phyloP scores from a whole-genome alignment of 2,888 invertebrate species.

The Clivina fossor region DNA sequence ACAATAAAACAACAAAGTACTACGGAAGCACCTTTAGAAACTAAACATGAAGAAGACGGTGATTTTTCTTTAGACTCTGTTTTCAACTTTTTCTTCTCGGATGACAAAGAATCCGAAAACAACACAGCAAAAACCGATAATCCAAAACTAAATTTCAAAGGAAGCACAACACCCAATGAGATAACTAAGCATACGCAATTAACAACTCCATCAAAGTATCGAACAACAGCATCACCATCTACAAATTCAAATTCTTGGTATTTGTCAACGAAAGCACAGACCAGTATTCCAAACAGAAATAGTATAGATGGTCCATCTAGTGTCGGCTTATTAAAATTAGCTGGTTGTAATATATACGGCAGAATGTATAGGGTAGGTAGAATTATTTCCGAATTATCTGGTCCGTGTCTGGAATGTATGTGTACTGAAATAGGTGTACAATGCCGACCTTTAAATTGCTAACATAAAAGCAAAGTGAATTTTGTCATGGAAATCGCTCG shows the following conservation, averaged over 20 bases:
- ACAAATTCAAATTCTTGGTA: constrained; percentile 4
- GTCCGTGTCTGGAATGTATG: constrained; percentile 79
- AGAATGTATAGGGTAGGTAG: constrained; percentile 82
- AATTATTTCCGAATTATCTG: constrained; percentile 80
- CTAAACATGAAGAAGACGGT: constrained; percentile 51
- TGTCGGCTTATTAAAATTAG: constrained; percentile 70
- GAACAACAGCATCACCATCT: neutral
- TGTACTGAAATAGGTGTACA: constrained; percentile 86
- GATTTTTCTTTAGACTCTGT: constrained; percentile 65
- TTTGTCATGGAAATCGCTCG: no score
- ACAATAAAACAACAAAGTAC: constrained; percentile 49
- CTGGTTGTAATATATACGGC: constrained; percentile 89
- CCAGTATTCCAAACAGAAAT: constrained; percentile 8
- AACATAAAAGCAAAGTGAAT: no score
- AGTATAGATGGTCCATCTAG: constrained; percentile 43
- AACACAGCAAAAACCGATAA: constrained; percentile 30
- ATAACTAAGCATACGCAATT: constrained; percentile 11
- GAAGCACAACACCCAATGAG: constrained; percentile 31
- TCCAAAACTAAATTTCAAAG: constrained; percentile 31
- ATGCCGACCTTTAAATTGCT: constrained; percentile 69
- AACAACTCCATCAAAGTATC: constrained; percentile 32
- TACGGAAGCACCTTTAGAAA: neutral
- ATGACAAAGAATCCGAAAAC: constrained; percentile 51
- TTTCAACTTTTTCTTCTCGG: constrained; percentile 62
- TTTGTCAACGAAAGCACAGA: constrained; percentile 7